These are phyloP conservation scores for Campylomormyrus tamandua DNA, from an alignment of 2,113 vertebrate species.

Conservation along the genomic window DNA sequence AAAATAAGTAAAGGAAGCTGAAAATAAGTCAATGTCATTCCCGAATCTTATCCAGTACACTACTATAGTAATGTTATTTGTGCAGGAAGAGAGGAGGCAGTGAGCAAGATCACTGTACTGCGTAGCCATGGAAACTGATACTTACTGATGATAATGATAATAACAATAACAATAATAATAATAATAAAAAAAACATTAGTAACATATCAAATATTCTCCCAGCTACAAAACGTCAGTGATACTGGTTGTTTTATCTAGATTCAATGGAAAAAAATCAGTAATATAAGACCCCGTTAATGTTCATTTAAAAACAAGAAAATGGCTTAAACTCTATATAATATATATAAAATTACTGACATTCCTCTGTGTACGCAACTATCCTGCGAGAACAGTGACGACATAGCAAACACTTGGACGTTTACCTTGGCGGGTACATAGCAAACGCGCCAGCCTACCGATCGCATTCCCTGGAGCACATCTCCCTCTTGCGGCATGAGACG, in stretches of 20 bases:
- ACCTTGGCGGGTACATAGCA: background rate
- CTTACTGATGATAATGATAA: background rate
- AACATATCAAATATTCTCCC: background rate
- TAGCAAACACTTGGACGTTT: background rate
- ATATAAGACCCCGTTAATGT: background rate
- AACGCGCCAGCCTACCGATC: background rate
- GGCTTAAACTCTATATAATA: background rate
- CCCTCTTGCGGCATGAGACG: background rate
- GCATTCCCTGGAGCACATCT: background rate
- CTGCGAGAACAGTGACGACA: background rate
- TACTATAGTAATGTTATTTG: background rate
- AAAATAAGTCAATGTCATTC: background rate
- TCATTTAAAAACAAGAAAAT: background rate
- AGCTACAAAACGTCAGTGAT: background rate
- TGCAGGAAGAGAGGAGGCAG: background rate
- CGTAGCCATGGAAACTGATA: background rate
- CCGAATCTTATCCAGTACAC: background rate
- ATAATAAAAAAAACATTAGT: background rate
- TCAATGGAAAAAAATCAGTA: background rate
- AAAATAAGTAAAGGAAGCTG: conserved; percentile 8
- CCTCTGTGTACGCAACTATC: background rate
- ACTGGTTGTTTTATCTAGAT: background rate
- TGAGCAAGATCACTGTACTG: background rate
- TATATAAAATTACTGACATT: background rate
- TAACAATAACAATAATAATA: background rate